These are phyloP conservation scores for Drosophila mimica DNA, from an alignment of 2,888 invertebrate genomes.

Conservation along the genomic window DNA sequence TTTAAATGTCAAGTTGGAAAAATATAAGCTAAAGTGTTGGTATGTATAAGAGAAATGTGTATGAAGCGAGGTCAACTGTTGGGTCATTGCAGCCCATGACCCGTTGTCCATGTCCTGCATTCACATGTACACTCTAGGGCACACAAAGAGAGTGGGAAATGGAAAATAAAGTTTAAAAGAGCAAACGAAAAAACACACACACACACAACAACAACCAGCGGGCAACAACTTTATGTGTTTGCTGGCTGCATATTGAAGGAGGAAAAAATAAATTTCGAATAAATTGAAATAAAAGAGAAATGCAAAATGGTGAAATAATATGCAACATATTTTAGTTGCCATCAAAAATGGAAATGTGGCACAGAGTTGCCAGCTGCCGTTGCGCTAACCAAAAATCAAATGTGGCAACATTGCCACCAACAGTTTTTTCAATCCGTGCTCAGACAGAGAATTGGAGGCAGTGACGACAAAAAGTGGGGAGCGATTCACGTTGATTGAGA, in stretches of 20 bases:
- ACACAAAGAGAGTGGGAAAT: conserved; percentile 40
- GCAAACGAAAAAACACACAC: conserved; percentile 43
- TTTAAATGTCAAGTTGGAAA: conserved; percentile 58
- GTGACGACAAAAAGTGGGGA: not conserved
- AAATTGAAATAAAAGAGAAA: conserved; percentile 70
- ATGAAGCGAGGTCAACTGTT: conserved; percentile 30
- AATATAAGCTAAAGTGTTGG: conserved; percentile 27
- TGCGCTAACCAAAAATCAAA: conserved; percentile 53
- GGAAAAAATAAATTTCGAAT: conserved; percentile 63
- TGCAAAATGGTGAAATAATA: conserved; percentile 65
- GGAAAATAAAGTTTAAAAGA: conserved; percentile 60
- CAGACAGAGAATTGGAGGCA: not conserved
- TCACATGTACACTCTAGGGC: conserved; percentile 4
- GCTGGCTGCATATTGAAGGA: not conserved
- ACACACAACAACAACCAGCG: conserved; percentile 6
- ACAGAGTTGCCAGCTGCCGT: conserved; percentile 61
- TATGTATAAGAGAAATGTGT: not conserved
- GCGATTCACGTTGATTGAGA: conserved; percentile 2
- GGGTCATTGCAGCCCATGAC: conserved; percentile 35
- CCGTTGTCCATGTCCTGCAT: conserved; percentile 47
- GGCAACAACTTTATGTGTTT: conserved; percentile 12
- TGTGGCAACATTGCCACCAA: conserved; percentile 61
- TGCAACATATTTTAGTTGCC: conserved; percentile 73
- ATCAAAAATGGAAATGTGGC: conserved; percentile 45
- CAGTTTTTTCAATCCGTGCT: not conserved